Conservation (phyloP, 2,113 vertebrate genomes). For the Chaetura pelagica region DNA sequence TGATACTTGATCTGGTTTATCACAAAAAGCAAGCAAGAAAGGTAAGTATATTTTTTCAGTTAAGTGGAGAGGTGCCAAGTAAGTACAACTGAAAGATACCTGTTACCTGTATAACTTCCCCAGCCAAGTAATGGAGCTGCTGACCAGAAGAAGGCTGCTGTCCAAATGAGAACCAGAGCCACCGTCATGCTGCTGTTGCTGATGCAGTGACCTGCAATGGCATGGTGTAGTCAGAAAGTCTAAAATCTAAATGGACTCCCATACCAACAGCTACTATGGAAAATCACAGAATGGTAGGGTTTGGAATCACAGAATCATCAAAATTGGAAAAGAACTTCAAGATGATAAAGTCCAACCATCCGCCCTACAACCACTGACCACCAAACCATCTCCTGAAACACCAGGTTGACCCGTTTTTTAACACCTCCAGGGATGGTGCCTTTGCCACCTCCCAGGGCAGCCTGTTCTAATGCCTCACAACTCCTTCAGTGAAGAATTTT, state of each 20-base stretch:
- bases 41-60: not conserved
- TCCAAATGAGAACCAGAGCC: constrained; percentile 85
- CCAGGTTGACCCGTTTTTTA: too few species aligned
- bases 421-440: too few species aligned
- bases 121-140: constrained; percentile 86
- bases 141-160: constrained; percentile 87
- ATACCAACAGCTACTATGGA: not conserved
- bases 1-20: not conserved
- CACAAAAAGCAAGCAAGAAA: not conserved
- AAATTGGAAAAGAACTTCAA: too few species aligned
- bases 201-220: constrained; percentile 81
- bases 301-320: too few species aligned
- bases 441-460: too few species aligned
- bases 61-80: not conserved
- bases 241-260: not conserved
- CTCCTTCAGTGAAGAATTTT: too few species aligned
- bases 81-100: not conserved
- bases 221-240: not conserved
- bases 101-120: constrained; percentile 89
- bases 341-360: too few species aligned
- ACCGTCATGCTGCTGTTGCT: constrained; percentile 79
- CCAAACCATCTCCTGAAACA: too few species aligned
- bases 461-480: too few species aligned
- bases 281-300: not conserved
- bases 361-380: too few species aligned